Evolutionary conservation across 2,888 invertebrate species (phyloP).

Genomic region (Pediacus dermestoides): DNA sequence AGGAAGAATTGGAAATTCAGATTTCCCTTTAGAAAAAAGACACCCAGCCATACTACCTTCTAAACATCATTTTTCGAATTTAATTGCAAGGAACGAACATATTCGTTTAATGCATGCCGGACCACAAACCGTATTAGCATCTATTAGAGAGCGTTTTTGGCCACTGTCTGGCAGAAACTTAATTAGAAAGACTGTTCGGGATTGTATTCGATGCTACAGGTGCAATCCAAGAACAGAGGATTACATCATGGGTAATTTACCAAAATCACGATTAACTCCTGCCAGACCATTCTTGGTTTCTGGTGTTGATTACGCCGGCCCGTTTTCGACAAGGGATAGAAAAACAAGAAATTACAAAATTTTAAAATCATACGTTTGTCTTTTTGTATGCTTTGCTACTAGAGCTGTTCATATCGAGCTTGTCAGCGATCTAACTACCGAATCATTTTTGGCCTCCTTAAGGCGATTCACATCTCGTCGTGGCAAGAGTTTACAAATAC

Average conservation of each 20-base stretch:
- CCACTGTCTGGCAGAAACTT: constrained; percentile 15
- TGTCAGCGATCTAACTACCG: too few relatives aligned
- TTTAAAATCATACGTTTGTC: too few relatives aligned
- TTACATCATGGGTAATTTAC: constrained; percentile 17
- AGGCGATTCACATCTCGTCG: too few relatives aligned
- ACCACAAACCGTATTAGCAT: constrained; percentile 14
- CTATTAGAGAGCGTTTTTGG: constrained; percentile 18
- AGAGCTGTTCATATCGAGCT: too few relatives aligned
- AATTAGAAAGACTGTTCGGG: constrained; percentile 7
- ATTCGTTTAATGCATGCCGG: constrained; percentile 16
- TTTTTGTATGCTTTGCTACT: too few relatives aligned
- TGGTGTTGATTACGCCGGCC: constrained; percentile 23
- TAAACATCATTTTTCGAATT: constrained; percentile 13
- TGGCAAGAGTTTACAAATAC: too few relatives aligned
- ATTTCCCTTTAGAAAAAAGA: too few relatives aligned
- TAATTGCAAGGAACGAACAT: constrained; percentile 12
- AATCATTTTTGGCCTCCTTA: too few relatives aligned
- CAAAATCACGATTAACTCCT: constrained; percentile 11
- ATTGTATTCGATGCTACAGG: constrained; percentile 17
- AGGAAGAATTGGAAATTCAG: constrained; percentile 15
- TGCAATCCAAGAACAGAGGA: constrained; percentile 8
- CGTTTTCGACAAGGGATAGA: constrained; percentile 12
- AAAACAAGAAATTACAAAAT: too few relatives aligned
- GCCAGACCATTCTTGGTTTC: constrained; percentile 15
- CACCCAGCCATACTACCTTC: constrained; percentile 13